These are phyloP conservation scores for Ammodytes dubius DNA, from an alignment of 2,113 vertebrate genomes.

Conservation along the genomic window DNA sequence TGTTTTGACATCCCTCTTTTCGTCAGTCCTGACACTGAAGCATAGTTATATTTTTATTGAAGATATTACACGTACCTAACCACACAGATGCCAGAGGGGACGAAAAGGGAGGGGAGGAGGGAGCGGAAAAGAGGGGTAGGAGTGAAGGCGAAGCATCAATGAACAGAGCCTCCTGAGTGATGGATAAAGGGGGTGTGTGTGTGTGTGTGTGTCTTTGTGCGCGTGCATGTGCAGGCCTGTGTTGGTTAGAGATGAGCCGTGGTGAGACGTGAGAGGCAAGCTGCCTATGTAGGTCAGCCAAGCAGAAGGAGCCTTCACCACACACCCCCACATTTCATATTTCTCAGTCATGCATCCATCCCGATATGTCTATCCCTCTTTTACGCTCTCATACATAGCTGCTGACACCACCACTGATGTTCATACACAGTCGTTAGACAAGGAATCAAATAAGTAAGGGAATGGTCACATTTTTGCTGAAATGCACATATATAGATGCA, in stretches of 20 bases:
- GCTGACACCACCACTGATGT: conserved; percentile 41
- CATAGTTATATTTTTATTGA: conserved; percentile 34
- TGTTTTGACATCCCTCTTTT: conserved; percentile 1
- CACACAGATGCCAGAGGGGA: conserved; percentile 71
- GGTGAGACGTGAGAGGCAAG: conserved; percentile 84
- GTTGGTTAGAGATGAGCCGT: conserved; percentile 81
- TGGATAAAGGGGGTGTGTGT: conserved; percentile 71
- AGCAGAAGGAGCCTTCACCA: conserved; percentile 83
- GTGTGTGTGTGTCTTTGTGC: conserved; percentile 37
- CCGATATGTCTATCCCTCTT: conserved; percentile 44
- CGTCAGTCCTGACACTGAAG: conserved; percentile 41
- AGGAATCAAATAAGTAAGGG: conserved; percentile 28
- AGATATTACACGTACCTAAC: conserved; percentile 58
- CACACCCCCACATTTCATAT: conserved; percentile 85
- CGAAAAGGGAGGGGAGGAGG: conserved; percentile 57
- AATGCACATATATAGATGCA: conserved; percentile 14
- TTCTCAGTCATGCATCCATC: conserved; percentile 77
- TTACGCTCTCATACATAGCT: conserved; percentile 48
- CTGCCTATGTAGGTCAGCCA: conserved; percentile 88
- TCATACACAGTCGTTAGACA: conserved; percentile 40
- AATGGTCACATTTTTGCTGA: conserved; percentile 2
- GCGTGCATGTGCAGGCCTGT: conserved; percentile 62
- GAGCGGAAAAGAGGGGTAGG: conserved; percentile 70
- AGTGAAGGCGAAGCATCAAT: conserved; percentile 77
- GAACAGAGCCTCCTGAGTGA: conserved; percentile 82